Evolutionary conservation across 53 echinoderm and acorn worm species (phyloP).

Genomic region (Temnopleurus reevesii): DNA sequence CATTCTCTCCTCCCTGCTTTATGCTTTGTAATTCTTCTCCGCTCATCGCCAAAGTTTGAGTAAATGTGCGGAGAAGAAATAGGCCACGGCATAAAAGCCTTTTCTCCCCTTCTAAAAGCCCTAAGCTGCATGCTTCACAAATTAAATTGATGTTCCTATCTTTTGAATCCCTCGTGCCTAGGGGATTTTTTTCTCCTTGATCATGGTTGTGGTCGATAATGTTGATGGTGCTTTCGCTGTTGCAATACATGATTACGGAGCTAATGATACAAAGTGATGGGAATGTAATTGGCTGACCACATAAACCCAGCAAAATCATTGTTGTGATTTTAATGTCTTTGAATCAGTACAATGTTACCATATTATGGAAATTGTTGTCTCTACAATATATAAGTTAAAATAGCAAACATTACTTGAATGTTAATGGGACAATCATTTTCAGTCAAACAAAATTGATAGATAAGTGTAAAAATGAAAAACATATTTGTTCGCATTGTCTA

Average conservation of each 20-base stretch:
- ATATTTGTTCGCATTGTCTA: no score
- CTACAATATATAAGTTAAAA: no score
- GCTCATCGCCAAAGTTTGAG: background rate
- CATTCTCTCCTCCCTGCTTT: background rate
- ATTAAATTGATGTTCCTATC: conserved; percentile 46
- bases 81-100: conserved; percentile 43
- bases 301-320: no score
- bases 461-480: no score
- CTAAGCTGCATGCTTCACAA: conserved; percentile 35
- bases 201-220: background rate
- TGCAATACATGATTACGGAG: background rate
- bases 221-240: background rate
- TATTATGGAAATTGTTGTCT: no score
- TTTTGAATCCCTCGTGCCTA: background rate
- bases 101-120: conserved; percentile 25
- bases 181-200: background rate
- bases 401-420: no score
- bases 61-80: conserved; percentile 4
- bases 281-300: background rate
- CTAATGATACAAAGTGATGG: conserved; percentile 16
- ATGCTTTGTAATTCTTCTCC: background rate
- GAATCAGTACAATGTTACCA: no score
- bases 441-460: no score
- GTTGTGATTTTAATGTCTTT: no score
- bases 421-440: no score